Base-by-base conservation (phyloP, 2,797 vertebrate genomes). In the Sciurus carolinensis region DNA sequence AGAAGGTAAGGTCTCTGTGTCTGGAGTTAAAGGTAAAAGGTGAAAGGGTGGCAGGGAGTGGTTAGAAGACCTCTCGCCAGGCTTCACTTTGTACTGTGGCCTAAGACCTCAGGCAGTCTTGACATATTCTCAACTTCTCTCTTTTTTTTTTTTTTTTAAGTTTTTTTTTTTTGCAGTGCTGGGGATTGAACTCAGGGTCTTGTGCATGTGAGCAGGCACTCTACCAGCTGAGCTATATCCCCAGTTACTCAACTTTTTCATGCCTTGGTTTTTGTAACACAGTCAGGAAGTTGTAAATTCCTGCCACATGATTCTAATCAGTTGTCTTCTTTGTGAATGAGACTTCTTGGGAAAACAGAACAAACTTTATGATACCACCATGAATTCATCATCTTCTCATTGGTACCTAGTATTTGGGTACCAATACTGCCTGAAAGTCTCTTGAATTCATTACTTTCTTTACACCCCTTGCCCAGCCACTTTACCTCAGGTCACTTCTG, bases 401-500 rank as follows among this genome's bases (percentile, higher is more conserved):
- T 36, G 36, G 36, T 36, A 36, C 36, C 36, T 3, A 36, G 36
- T 36, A 36, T 39, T 39, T 54, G 22, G 42, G 54, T 33, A 89
- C 47, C 54, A 57, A 79, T 39, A 47, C 7, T 64, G 36, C 77
- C 72, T 47, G 17, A 84, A 72, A 79, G 79, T 47, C 17, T 62
- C 24, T 47, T 85, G 64, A 42, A 28, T 47, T 79, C 7, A 22
- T n/a, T n/a, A 84, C 64, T 92, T 88, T 71, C 42, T 88, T 95
- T 72, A 89, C 62, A 79, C 36, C 14, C 24, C 47, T 59, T 57
- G 30, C 36, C 15, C 4, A 72, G 42, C 2, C 39, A 77, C 44
- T 86, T 86, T 73, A 33, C 30, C 44, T 89, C 44, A 84, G 30
- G 30, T 77, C 71, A 85, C 36, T 52, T 84, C 20, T 22, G 54